Percentiles rank a stretch among this genome's conserved stretches.
phyloP scores from a whole-genome alignment of 2,113 vertebrate genomes.

The Casuarius casuarius region DNA sequence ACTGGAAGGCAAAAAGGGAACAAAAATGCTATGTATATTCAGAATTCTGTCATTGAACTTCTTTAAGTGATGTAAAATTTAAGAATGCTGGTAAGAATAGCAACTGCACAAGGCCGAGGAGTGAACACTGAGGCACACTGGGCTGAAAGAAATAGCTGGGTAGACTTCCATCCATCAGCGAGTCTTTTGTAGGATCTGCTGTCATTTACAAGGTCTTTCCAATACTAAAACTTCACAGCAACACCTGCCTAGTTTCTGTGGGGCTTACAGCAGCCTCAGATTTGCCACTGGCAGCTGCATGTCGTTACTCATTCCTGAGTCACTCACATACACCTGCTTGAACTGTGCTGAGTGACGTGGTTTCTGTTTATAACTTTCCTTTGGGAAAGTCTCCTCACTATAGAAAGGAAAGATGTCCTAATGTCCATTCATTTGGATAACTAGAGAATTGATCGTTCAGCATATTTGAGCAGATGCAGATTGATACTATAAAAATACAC shows the following conservation, averaged over 20 bases:
- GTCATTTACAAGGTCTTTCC: background rate
- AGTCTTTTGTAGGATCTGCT: background rate
- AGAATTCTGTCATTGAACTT: background rate
- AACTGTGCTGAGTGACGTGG: background rate
- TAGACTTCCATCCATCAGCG: background rate
- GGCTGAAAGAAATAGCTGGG: background rate
- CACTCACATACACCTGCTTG: background rate
- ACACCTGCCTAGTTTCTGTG: background rate
- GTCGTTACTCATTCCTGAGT: background rate
- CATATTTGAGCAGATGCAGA: background rate
- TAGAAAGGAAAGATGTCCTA: background rate
- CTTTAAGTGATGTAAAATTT: background rate
- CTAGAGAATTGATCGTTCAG: background rate
- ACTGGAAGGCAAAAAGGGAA: background rate
- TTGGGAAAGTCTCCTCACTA: background rate
- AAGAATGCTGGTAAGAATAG: background rate
- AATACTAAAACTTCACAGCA: background rate
- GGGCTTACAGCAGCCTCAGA: background rate
- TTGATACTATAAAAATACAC: background rate
- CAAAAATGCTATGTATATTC: background rate
- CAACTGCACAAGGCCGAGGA: background rate
- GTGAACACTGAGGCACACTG: background rate
- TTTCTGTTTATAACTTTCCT: slow-evolving; percentile 8
- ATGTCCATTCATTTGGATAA: background rate
- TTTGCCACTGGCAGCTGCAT: background rate